Evolutionary conservation across 2,888 invertebrate genomes (phyloP), one percentile per base, ranked within the genome.

Genomic region (Amphipyra berbera): DNA sequence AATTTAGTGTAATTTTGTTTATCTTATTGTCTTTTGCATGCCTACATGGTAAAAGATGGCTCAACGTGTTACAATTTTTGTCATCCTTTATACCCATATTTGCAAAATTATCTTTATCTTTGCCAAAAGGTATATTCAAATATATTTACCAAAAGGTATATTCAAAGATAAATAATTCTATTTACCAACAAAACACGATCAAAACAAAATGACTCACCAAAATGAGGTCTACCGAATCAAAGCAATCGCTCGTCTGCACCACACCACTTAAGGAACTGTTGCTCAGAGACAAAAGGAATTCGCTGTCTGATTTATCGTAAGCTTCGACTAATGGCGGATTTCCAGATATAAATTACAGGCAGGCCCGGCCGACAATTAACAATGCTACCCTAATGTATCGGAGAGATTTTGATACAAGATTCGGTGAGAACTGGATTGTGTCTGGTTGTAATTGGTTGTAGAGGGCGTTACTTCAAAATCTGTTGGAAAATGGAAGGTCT

Each of bases 231-330:
- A 12, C 0, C 30, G 13, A 37, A 12, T 38, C 12, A 12, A 9
- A 46, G 41, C 54, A 65, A 60, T 82, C 81, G 82, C 81, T 41
- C 76, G 86, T 86, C 82, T 81, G 57, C 62, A 14, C 2, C 30
- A 46, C 58, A 57, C 66, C 65, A 67, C 74, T 73, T 67, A 80
- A 85, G 87, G 64, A 84, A 87, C 88, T 88, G 89, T 89, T 88
- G 86, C 89, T 80, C 74, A 55, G 74, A 86, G 86, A 88, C 89
- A 89, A 90, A 90, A 88, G 90, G 89, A 85, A 84, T 86, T 85
- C 82, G 73, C 64, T 73, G 78, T 62, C 84, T 90, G 90, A 92
- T 91, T 91, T 91, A 92, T 91, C 79, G 85, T 82, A 73, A 81
- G 84, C 82, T 81, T 75, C 84, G 79, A 84, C 82, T 87, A 88